These are phyloP conservation scores for Gavialis gangeticus DNA, from an alignment of 2,113 vertebrate species.

Conservation along the genomic window DNA sequence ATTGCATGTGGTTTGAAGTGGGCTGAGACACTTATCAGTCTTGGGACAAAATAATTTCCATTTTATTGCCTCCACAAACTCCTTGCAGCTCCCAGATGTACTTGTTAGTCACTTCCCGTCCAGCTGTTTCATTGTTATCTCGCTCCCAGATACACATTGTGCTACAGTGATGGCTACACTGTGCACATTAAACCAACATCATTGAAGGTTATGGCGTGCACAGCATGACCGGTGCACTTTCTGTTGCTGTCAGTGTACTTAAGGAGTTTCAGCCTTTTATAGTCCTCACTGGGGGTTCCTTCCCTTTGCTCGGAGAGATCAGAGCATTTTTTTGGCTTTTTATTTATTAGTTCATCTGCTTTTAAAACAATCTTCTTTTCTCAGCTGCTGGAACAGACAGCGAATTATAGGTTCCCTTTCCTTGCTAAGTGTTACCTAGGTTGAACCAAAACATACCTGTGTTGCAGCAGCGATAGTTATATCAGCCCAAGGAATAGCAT, in stretches of 20 bases:
- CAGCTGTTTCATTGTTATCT: conserved; percentile 55
- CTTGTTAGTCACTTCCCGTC: conserved; percentile 65
- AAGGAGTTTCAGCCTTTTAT: background rate
- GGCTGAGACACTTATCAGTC: conserved; percentile 42
- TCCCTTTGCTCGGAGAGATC: background rate
- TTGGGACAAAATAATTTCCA: conserved; percentile 50
- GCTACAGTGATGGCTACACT: background rate
- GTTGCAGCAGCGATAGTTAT: background rate
- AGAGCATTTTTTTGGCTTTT: background rate
- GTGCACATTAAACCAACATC: conserved; percentile 50
- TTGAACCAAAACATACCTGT: background rate
- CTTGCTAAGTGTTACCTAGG: background rate
- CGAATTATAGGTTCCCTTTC: background rate
- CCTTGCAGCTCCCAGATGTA: conserved; percentile 35
- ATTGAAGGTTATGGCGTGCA: background rate
- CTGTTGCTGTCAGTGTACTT: background rate
- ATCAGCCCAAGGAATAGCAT: background rate
- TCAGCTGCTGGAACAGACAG: fast-evolving
- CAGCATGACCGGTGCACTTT: background rate
- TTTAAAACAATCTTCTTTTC: background rate
- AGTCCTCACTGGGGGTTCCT: background rate
- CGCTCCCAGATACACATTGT: background rate
- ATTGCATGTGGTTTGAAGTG: conserved; percentile 42
- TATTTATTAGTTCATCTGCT: background rate
- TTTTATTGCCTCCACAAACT: conserved; percentile 32